Evolutionary conservation across 2,113 vertebrate genomes (phyloP), one percentile per base, ranked within the genome.

Genomic region (Quiscalus mexicanus): DNA sequence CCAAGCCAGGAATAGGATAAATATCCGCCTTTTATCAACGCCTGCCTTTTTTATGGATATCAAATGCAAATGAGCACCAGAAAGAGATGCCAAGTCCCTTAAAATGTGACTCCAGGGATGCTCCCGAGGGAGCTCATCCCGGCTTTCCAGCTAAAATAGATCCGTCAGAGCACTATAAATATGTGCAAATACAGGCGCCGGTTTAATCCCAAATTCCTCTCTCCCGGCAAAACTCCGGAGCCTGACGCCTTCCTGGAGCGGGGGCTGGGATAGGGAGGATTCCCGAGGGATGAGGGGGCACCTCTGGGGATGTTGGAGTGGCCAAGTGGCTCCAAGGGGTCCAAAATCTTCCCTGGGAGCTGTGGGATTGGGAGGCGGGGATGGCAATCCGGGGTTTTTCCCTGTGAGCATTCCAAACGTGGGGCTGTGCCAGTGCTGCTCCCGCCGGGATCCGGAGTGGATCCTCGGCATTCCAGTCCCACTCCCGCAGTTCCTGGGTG

Each of bases 371-470:
- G 22, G 69, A 45, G 59, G 9, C 4, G 3, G 69, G 44, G 19
- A 13, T 3, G 53, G 53, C 33, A 28, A 35, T 27, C 9, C 1
- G 3, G 37, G n/a, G 45, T 1, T 75, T 12, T 30, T 11, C 86
- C 12, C 0, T 8, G 52, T 16, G 59, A 37, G 50, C 22, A 0
- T 88, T 73, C 44, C 76, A 6, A 0, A 1, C 0, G 2, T 1
- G 44, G 21, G 6, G 27, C 52, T 13, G 44, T 35, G 22, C 35
- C 44, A 2, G 41, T 3, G 49, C 41, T 4, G 19, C 2, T 4
- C 25, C 44, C 5, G 1, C 12, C 3, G 0, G 41, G 37, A 22
- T 53, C 65, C 2, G 1, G 33, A 11, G 12, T 0, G 0, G 55
- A 15, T 47, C 78, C 53, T 45, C 4, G 1, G 41, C 11, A 0